These are phyloP conservation scores for Junonia oenone DNA, from an alignment of 2,888 invertebrate species.

Conservation along the genomic window DNA sequence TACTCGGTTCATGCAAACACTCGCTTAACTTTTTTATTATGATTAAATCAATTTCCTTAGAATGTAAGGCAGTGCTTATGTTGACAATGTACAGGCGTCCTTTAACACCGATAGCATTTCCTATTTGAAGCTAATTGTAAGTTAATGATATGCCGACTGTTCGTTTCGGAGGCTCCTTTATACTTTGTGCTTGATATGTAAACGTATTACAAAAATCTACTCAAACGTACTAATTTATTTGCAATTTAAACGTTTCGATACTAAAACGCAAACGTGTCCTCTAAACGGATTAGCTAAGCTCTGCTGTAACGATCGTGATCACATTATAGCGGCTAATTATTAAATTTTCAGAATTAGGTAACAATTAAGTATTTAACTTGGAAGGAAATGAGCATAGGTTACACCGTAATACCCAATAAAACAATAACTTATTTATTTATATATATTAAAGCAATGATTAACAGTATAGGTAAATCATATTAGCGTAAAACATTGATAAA, in stretches of 20 bases:
- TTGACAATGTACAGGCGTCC: slow-evolving; percentile 36
- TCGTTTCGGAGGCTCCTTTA: slow-evolving; percentile 41
- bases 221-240: slow-evolving; percentile 23
- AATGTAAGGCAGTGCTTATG: slow-evolving; percentile 73
- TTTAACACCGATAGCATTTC: slow-evolving; percentile 20
- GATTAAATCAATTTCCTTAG: slow-evolving; percentile 52
- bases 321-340: slow-evolving; percentile 1
- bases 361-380: slow-evolving; percentile 7
- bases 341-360: slow-evolving; percentile 8
- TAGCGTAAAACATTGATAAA: slow-evolving; percentile 54
- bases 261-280: slow-evolving; percentile 25
- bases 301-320: slow-evolving; percentile 16
- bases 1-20: slow-evolving; percentile 38
- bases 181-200: slow-evolving; percentile 71
- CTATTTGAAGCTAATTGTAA: slow-evolving; percentile 30
- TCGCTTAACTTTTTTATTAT: slow-evolving; percentile 39
- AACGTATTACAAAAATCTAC: slow-evolving; percentile 25
- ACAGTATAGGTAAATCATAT: slow-evolving; percentile 39
- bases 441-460: slow-evolving; percentile 23
- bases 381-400: slow-evolving; percentile 20
- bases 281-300: slow-evolving; percentile 23
- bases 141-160: slow-evolving; percentile 66
- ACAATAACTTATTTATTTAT: slow-evolving; percentile 19
- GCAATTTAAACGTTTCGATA: slow-evolving; percentile 16
- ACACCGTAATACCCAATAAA: slow-evolving; percentile 19